Conservation (phyloP, 2,888 invertebrate genomes). For the Microdon myrmicae region DNA sequence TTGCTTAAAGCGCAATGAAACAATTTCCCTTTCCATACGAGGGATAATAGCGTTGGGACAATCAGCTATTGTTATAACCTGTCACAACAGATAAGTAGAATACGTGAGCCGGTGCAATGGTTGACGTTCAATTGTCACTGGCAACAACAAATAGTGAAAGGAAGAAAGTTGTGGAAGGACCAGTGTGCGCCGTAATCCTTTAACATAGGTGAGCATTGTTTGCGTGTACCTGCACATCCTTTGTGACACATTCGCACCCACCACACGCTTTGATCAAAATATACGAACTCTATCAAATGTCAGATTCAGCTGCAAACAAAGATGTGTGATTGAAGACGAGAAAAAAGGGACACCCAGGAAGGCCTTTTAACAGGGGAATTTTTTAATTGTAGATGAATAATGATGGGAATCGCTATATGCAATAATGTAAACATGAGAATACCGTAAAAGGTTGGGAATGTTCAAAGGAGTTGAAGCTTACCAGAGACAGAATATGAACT, state of each 20-base stretch:
- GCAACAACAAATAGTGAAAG: conserved; percentile 41
- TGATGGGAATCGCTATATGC: too few relatives aligned
- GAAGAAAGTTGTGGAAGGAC: conserved; percentile 34
- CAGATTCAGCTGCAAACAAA: conserved; percentile 11
- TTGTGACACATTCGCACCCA: conserved; percentile 32
- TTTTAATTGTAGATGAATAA: too few relatives aligned
- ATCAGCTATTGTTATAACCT: conserved; percentile 40
- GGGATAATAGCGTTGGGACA: conserved; percentile 23
- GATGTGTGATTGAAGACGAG: conserved; percentile 24
- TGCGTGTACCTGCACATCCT: conserved; percentile 24
- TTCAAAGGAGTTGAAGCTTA: too few relatives aligned
- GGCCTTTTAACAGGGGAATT: too few relatives aligned
- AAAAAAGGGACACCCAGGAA: conserved; percentile 10
- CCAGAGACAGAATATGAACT: too few relatives aligned
- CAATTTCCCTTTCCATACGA: conserved; percentile 39
- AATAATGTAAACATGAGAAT: too few relatives aligned
- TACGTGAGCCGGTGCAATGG: conserved; percentile 10
- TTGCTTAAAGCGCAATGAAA: conserved; percentile 15
- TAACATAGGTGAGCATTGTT: conserved; percentile 28
- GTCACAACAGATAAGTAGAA: conserved; percentile 50
- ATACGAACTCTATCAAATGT: conserved; percentile 27
- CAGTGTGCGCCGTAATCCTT: conserved; percentile 48
- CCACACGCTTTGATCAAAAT: conserved; percentile 42
- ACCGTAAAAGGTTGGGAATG: too few relatives aligned
- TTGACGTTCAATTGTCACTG: conserved; percentile 43